Base-by-base conservation (phyloP, 2,888 invertebrate genomes). In the Schrankia costaestrigalis region DNA sequence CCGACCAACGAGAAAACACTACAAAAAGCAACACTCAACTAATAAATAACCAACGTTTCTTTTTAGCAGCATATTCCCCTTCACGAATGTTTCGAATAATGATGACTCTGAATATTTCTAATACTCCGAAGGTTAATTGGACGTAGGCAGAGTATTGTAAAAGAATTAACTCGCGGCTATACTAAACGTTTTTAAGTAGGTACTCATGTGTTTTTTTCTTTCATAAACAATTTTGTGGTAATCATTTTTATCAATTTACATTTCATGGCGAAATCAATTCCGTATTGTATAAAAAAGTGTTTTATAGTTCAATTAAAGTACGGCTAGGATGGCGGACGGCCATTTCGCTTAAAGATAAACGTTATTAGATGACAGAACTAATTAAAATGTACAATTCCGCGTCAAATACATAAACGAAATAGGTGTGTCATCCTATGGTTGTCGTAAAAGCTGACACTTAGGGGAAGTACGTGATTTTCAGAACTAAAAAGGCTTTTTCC, bases 41-140 rank as follows among this genome's bases (percentile, higher is more conserved):
- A 25, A 21, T 4, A 13, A 2, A 4, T 8, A 25, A 13, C 4
- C 25, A 9, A 40, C 48, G 42, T 41, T 44, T 21, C 34, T 31
- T 52, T 38, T 56, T 41, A 42, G 55, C 42, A 60, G 74, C 52
- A 39, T 63, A 43, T 48, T 58, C 54, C 57, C 41, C 46, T 47
- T 56, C 59, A 57, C 66, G 62, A 58, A 76, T 73, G 64, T 74
- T 75, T 76, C 63, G 63, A 59, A 66, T 71, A 72, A 80, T 74
- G 69, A 79, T 84, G 83, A 83, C 81, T 78, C 55, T 69, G 75
- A 69, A 73, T 71, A 79, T 78, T 81, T 82, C 63, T 75, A 71
- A 79, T 76, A 73, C 80, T 68, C 70, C 74, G 73, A 77, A 84
- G 82, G 83, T 84, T 85, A 85, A 83, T 85, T 84, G 85, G 81